Evolutionary conservation across 2,113 vertebrate species (phyloP).

Genomic region (Chiloscyllium plagiosum): DNA sequence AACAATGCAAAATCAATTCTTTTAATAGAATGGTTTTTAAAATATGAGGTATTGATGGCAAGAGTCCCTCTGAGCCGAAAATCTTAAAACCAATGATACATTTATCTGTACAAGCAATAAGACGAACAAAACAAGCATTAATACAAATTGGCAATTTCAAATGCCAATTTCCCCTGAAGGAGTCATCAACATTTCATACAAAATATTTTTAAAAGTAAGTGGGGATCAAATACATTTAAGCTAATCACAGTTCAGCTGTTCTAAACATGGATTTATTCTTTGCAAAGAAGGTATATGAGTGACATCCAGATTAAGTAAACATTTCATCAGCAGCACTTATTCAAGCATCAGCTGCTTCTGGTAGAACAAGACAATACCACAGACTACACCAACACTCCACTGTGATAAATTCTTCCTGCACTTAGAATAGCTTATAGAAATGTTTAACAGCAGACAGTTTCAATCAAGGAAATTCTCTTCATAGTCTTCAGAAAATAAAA

Average conservation of each 20-base stretch:
- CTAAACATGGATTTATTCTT: not conserved
- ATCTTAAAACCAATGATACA: constrained; percentile 23
- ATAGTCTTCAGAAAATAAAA: not conserved
- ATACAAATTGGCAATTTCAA: constrained; percentile 27
- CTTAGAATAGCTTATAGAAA: constrained; percentile 27
- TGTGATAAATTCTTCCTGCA: not conserved
- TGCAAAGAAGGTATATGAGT: not conserved
- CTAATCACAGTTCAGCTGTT: constrained; percentile 12
- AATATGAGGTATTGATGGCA: constrained; percentile 14
- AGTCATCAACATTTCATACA: constrained; percentile 12
- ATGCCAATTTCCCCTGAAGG: constrained; percentile 4
- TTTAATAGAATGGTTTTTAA: constrained; percentile 30
- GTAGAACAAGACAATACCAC: constrained; percentile 24
- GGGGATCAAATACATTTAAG: not conserved
- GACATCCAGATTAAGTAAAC: constrained; percentile 30
- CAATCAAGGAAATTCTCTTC: not conserved
- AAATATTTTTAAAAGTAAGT: not conserved
- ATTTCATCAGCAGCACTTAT: constrained; percentile 23
- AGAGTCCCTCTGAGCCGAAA: not conserved
- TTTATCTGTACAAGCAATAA: constrained; percentile 11
- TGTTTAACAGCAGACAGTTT: constrained; percentile 26
- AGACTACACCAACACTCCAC: constrained; percentile 15
- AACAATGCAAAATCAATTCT: constrained; percentile 21
- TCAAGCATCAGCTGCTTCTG: constrained; percentile 19
- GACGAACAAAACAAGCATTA: not conserved